These are phyloP conservation scores for Halictus rubicundus DNA, from an alignment of 1,140 invertebrate genomes.

Conservation along the genomic window DNA sequence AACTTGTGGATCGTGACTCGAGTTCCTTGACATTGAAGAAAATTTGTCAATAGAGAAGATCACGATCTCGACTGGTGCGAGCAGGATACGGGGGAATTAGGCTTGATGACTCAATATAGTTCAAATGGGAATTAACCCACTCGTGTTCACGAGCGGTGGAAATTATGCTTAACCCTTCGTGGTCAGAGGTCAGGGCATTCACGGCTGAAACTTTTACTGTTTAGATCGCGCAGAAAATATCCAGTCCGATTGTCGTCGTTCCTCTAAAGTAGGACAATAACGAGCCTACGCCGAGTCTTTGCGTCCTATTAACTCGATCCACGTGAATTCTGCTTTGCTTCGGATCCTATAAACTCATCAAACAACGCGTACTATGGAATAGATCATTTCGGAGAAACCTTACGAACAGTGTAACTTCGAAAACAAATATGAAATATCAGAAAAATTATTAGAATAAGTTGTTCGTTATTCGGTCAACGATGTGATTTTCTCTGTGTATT, in stretches of 20 bases:
- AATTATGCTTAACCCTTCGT: conserved; percentile 43
- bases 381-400: no score
- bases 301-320: background rate
- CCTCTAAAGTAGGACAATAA: conserved; percentile 12
- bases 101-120: conserved; percentile 50
- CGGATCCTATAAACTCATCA: background rate
- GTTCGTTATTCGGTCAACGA: no score
- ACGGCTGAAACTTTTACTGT: conserved; percentile 39
- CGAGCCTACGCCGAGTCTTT: background rate
- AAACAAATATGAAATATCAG: no score
- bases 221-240: conserved; percentile 19
- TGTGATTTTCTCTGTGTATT: no score
- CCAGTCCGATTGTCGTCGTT: conserved; percentile 20
- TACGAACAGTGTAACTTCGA: no score
- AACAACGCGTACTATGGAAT: no score
- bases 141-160: conserved; percentile 38
- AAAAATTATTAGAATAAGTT: no score
- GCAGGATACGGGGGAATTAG: conserved; percentile 47
- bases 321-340: background rate
- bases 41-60: background rate
- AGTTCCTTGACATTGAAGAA: conserved; percentile 17
- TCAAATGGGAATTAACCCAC: conserved; percentile 49
- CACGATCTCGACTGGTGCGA: conserved; percentile 5
- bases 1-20: background rate
- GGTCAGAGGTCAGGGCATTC: conserved; percentile 44